These are phyloP conservation scores for Ceryle rudis DNA, from an alignment of 2,797 vertebrate species.

Conservation along the genomic window DNA sequence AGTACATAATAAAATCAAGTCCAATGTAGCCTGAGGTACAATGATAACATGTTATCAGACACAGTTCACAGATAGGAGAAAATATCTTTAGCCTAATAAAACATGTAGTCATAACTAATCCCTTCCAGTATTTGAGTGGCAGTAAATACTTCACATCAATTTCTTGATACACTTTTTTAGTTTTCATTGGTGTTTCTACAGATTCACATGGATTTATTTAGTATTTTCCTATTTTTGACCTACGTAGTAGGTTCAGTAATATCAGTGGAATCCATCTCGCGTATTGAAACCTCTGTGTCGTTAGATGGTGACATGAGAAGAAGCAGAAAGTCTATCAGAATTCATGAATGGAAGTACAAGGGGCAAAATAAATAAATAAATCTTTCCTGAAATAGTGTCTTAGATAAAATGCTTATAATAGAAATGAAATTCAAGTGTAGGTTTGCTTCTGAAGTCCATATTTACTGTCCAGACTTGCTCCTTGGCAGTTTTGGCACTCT, in stretches of 20 bases:
- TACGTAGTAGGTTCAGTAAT: not conserved
- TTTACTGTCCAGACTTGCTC: not conserved
- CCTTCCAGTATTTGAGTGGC: not conserved
- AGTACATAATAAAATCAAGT: not conserved
- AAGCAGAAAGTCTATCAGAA: not conserved
- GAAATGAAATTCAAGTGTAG: not conserved
- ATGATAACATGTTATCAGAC: not conserved
- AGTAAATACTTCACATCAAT: not conserved
- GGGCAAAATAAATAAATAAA: not conserved
- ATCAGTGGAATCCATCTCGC: not conserved
- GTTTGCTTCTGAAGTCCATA: not conserved
- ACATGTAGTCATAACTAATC: conserved; percentile 5
- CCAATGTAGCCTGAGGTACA: not conserved
- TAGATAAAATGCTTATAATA: not conserved
- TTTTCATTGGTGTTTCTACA: not conserved
- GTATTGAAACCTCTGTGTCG: not conserved
- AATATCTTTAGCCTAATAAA: conserved; percentile 11
- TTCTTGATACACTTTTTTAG: not conserved
- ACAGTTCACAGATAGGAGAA: not conserved
- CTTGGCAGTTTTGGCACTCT: not conserved
- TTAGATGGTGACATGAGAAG: not conserved
- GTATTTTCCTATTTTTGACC: not conserved
- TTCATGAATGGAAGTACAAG: not conserved
- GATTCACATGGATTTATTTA: not conserved
- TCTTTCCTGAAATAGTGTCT: not conserved